Percentiles rank a stretch among this genome's conserved stretches.
Evolutionary conservation across 2,888 invertebrate species (phyloP).

Genomic region (Dimorphilus gyrociliatus): DNA sequence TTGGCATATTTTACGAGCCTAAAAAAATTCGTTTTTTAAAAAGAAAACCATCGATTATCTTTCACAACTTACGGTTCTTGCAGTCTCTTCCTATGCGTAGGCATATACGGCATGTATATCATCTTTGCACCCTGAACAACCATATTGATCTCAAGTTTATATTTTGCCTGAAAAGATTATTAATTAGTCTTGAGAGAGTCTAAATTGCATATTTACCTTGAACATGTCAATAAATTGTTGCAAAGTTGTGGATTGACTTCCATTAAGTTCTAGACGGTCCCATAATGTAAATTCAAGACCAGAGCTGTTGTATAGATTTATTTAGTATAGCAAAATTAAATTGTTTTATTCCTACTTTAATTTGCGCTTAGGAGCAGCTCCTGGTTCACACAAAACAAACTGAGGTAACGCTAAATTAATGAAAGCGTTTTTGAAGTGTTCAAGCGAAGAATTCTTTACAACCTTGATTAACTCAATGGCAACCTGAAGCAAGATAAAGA

Average conservation of each 20-base stretch:
- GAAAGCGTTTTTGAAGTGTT: conserved; percentile 30
- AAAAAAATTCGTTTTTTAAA: conserved; percentile 6
- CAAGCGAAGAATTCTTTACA: conserved; percentile 17
- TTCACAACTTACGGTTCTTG: conserved; percentile 21
- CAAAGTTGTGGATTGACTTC: conserved; percentile 24
- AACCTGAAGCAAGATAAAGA: conserved; percentile 14
- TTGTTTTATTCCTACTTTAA: conserved; percentile 17
- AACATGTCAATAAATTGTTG: conserved; percentile 28
- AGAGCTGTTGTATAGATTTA: no score
- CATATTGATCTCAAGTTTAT: conserved; percentile 22
- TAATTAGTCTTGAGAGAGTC: not conserved
- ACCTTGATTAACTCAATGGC: conserved; percentile 31
- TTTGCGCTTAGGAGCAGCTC: conserved; percentile 17
- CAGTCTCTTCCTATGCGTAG: conserved; percentile 29
- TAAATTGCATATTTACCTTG: conserved; percentile 17
- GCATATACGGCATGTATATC: conserved; percentile 35
- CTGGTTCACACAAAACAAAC: conserved; percentile 33
- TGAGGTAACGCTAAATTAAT: conserved; percentile 35
- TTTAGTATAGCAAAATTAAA: not conserved
- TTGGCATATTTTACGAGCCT: conserved; percentile 30
- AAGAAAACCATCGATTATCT: not conserved
- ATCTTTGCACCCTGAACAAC: conserved; percentile 35
- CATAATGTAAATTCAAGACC: conserved; percentile 29
- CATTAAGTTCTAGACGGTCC: conserved; percentile 36
- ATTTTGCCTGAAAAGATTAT: conserved; percentile 18